phyloP scores from a whole-genome alignment of 1,140 invertebrate species.

The Drosophila rufa region DNA sequence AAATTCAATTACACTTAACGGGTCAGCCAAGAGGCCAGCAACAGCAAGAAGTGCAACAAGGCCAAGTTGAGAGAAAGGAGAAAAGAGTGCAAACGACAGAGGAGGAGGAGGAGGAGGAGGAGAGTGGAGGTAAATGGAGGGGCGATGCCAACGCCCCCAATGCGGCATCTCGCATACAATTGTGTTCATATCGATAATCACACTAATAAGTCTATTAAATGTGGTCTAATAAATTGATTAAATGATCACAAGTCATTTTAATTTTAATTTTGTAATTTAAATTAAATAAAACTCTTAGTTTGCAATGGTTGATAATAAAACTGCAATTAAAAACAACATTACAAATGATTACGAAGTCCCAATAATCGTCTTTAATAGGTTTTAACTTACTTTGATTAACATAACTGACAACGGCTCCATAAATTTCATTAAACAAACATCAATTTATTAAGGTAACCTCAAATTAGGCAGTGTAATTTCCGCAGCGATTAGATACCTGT shows the following conservation, averaged over 20 bases:
- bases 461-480: neutral
- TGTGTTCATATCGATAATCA: neutral
- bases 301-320: neutral
- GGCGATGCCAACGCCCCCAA: constrained; percentile 36
- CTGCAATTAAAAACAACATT: neutral
- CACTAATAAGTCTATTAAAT: constrained; percentile 2
- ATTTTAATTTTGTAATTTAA: neutral
- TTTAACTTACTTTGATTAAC: too few species aligned
- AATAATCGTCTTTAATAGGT: too few species aligned
- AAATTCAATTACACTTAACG: constrained; percentile 77
- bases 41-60: constrained; percentile 38
- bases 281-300: neutral
- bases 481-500: neutral
- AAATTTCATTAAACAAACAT: too few species aligned
- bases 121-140: neutral
- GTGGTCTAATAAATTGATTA: neutral
- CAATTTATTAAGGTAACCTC: too few species aligned
- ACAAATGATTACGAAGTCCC: too few species aligned
- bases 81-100: neutral
- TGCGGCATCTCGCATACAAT: constrained; percentile 21
- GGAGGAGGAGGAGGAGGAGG: neutral
- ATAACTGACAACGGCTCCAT: too few species aligned
- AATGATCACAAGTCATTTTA: neutral
- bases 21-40: constrained; percentile 54
- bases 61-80: constrained; percentile 34